phyloP scores from a whole-genome alignment of 2,888 invertebrate species.

The Torymus texanus region DNA sequence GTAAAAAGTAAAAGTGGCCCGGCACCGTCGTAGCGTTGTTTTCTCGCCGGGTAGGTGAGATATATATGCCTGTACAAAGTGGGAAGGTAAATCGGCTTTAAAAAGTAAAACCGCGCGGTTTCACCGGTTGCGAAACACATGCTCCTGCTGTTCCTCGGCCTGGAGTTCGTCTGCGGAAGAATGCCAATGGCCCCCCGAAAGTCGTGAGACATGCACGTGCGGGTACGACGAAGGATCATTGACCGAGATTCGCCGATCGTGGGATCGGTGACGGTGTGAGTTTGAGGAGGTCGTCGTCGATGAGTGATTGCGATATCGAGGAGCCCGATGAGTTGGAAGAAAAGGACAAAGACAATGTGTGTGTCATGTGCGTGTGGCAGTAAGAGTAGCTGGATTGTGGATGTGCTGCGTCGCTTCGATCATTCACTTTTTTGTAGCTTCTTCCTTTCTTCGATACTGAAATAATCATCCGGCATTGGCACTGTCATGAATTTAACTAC shows the following conservation, averaged over 20 bases:
- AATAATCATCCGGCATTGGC: too few species aligned
- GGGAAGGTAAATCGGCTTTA: conserved; percentile 54
- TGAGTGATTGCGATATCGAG: too few species aligned
- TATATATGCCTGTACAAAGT: not conserved
- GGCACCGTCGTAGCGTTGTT: not conserved
- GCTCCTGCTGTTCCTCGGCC: not conserved
- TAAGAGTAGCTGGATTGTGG: too few species aligned
- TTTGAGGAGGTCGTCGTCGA: too few species aligned
- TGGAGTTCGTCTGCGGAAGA: conserved; percentile 2
- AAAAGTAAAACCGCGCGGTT: conserved; percentile 66
- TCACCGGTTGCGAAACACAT: conserved; percentile 48
- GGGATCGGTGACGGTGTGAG: not conserved
- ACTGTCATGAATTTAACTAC: too few species aligned
- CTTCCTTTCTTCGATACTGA: too few species aligned
- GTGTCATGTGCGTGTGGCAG: too few species aligned
- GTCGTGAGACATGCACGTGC: conserved; percentile 2
- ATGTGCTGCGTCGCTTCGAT: too few species aligned
- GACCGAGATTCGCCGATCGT: conserved; percentile 33
- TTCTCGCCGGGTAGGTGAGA: not conserved
- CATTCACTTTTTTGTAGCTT: too few species aligned
- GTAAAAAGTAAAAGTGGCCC: conserved; percentile 51
- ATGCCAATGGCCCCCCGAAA: conserved; percentile 26
- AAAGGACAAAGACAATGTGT: too few species aligned
- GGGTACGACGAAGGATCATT: conserved; percentile 32
- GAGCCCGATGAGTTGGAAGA: too few species aligned